These are phyloP conservation scores for Tolypeutes matacus DNA, from an alignment of 2,797 vertebrate species.

Conservation along the genomic window DNA sequence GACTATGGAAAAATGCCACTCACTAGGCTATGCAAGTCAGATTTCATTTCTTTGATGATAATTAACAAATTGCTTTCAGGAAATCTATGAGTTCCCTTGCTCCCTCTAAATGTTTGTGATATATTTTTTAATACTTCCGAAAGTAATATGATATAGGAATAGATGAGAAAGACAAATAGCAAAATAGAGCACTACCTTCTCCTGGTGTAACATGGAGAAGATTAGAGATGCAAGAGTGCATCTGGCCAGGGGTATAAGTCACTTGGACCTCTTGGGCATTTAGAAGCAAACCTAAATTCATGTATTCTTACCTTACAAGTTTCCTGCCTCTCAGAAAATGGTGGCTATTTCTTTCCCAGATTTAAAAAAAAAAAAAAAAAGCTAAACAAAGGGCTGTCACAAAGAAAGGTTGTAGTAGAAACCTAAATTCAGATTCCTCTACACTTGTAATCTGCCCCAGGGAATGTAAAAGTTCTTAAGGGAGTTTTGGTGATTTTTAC, in stretches of 20 bases:
- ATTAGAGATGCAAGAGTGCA: not conserved
- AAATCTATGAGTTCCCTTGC: conserved; percentile 88
- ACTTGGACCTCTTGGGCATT: not conserved
- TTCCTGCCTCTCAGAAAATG: conserved; percentile 43
- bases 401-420: not conserved
- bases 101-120: conserved; percentile 88
- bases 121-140: conserved; percentile 86
- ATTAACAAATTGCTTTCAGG: conserved; percentile 91
- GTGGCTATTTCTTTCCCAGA: not conserved
- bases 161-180: not conserved
- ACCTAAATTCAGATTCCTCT: not conserved
- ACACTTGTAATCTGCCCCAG: not conserved
- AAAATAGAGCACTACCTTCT: not conserved
- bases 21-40: conserved; percentile 90
- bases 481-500: not conserved
- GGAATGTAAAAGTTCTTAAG: not conserved
- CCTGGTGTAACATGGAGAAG: not conserved
- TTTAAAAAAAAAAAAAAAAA: not conserved
- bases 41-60: conserved; percentile 92
- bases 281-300: not conserved
- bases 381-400: not conserved
- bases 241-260: not conserved
- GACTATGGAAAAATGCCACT: conserved; percentile 91
- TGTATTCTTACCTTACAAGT: not conserved
- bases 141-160: conserved; percentile 72